These are phyloP conservation scores for Microplitis manilae DNA, from an alignment of 2,888 invertebrate species.

Conservation along the genomic window DNA sequence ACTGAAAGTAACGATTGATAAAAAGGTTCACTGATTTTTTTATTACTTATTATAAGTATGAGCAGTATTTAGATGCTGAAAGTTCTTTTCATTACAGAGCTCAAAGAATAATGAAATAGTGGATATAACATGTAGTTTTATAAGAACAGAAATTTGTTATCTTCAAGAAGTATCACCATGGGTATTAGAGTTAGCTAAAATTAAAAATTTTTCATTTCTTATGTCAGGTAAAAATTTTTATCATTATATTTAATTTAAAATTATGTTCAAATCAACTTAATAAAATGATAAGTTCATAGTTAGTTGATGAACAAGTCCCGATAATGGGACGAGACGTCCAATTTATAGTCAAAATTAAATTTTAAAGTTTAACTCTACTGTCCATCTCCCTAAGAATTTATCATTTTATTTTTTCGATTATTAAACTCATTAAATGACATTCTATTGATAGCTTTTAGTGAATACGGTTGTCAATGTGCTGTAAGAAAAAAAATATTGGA, in stretches of 20 bases:
- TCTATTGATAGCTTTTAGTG: constrained; percentile 51
- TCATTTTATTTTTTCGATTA: background rate
- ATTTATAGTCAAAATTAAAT: too few relatives aligned
- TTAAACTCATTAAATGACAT: background rate
- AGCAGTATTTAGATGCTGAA: background rate
- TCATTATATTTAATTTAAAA: background rate
- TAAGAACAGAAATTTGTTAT: constrained; percentile 46
- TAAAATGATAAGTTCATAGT: too few relatives aligned
- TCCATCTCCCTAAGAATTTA: too few relatives aligned
- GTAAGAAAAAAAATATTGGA: constrained; percentile 50
- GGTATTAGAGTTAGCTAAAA: constrained; percentile 48
- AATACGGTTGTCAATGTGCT: constrained; percentile 53
- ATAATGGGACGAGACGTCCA: too few relatives aligned
- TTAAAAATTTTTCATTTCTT: constrained; percentile 55
- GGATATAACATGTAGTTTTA: constrained; percentile 55
- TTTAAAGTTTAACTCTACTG: too few relatives aligned
- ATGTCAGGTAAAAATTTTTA: constrained; percentile 53
- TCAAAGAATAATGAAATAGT: constrained; percentile 41
- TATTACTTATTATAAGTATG: background rate
- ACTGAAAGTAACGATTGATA: constrained; percentile 52
- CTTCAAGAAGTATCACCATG: constrained; percentile 56
- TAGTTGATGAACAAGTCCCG: too few relatives aligned
- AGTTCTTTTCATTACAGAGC: background rate
- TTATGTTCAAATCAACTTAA: background rate
- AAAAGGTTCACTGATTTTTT: constrained; percentile 47